A percentile compares a stretch with the other conserved stretches of the same genome.
phyloP scores from a whole-genome alignment of 1,140 invertebrate genomes.

The Chlorops oryzae region DNA sequence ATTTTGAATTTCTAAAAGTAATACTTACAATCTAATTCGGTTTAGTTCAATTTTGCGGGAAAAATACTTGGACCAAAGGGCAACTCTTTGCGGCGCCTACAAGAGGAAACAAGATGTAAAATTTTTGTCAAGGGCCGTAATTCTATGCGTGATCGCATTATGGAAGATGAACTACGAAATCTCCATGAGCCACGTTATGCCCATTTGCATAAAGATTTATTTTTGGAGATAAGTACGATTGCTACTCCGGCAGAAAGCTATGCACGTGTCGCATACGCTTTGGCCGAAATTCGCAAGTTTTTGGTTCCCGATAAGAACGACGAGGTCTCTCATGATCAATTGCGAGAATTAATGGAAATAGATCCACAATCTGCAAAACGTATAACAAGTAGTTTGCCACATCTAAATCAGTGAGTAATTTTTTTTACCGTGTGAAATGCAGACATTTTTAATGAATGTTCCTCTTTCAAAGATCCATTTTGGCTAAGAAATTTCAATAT shows the following conservation, averaged over 20 bases:
- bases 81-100: constrained; percentile 80
- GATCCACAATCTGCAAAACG: constrained; percentile 38
- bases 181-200: constrained; percentile 82
- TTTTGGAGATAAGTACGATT: constrained; percentile 81
- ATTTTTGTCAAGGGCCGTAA: constrained; percentile 86
- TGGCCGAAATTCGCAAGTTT: constrained; percentile 71
- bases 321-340: constrained; percentile 71
- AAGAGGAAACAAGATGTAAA: constrained; percentile 89
- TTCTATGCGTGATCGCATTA: constrained; percentile 83
- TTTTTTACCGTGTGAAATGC: too few species aligned
- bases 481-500: too few species aligned
- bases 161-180: constrained; percentile 80
- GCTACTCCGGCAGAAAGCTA: constrained; percentile 84
- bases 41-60: constrained; percentile 88
- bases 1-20: too few species aligned
- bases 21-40: too few species aligned
- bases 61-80: constrained; percentile 87
- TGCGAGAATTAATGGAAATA: constrained; percentile 62
- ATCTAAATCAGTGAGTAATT: constrained; percentile 29
- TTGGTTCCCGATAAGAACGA: constrained; percentile 74
- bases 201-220: constrained; percentile 82
- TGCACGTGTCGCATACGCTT: constrained; percentile 75
- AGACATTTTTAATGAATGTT: too few species aligned
- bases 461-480: too few species aligned
- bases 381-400: constrained; percentile 29